Evolutionary conservation across 23 tunicate genomes (phyloP).

Genomic region (Clavelina lepadiformis): DNA sequence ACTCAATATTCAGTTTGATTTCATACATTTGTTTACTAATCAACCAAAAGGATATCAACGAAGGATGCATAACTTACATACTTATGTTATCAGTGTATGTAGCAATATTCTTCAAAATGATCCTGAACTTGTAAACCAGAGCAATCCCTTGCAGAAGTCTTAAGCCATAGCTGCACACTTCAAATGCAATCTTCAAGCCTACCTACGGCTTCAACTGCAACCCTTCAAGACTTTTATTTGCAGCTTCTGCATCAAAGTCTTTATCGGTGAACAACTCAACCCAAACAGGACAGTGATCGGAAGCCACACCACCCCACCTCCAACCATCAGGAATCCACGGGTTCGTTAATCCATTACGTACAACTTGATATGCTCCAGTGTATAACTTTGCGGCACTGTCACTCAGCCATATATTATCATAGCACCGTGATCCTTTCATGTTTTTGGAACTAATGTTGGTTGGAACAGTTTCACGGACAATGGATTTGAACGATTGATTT

Average conservation of each 20-base stretch:
- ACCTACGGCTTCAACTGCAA: too few species aligned
- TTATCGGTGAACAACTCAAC: slow-evolving; percentile 27
- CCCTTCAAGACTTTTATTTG: slow-evolving; percentile 4
- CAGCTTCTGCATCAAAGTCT: slow-evolving; percentile 5
- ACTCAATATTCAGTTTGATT: too few species aligned
- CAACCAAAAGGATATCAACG: too few species aligned
- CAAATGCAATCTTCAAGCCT: too few species aligned
- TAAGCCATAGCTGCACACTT: too few species aligned
- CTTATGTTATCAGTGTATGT: too few species aligned
- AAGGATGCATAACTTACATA: too few species aligned
- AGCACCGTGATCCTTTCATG: slow-evolving; percentile 33
- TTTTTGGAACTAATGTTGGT: slow-evolving; percentile 44
- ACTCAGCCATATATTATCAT: slow-evolving; percentile 39
- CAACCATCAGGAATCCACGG: slow-evolving; percentile 72
- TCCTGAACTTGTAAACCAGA: too few species aligned
- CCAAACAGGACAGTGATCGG: slow-evolving; percentile 50
- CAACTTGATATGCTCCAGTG: slow-evolving; percentile 18
- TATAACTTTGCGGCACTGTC: slow-evolving; percentile 2
- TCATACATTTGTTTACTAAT: too few species aligned
- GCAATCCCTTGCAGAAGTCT: too few species aligned
- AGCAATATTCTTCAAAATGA: too few species aligned
- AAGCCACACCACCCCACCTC: slow-evolving; percentile 53
- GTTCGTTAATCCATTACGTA: slow-evolving; percentile 35
- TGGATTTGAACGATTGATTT: slow-evolving; percentile 1
- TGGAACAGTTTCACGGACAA: slow-evolving; percentile 26